Base-by-base conservation (phyloP, 2,113 vertebrate species). In the Macaca nemestrina region DNA sequence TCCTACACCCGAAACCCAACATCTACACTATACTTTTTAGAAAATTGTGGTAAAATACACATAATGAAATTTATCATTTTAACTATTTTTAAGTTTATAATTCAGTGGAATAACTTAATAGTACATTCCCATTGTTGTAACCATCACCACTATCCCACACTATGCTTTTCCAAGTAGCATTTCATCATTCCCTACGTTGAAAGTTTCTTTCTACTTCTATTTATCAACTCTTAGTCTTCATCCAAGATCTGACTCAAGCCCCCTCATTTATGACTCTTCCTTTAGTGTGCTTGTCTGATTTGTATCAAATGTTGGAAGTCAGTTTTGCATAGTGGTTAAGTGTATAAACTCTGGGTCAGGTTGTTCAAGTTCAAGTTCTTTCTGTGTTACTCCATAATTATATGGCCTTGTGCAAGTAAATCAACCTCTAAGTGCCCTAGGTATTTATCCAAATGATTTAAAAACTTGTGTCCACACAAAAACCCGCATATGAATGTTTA, bases 51-150 rank as follows among this genome's bases (percentile, higher is more conserved):
- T 57, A 68, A 94, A 96, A 83, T 92, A 70, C 30, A 35, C 45
- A 64, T 48, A 81, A 81, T 2, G 52, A 87, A 82, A 57, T 17
- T 45, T 79, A 64, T 22, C 23, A 75, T 59, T 91, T 95, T 78
- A 81, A 78, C 84, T 86, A 43, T 50, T 85, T 93, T 93, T 89
- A 76, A 75, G 12, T 80, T 94, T 73, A 81, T 13, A 90, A 20
- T 80, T 86, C 52, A 57, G 52, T 85, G 85, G 20, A 38, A 30
- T 89, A 48, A 87, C 50, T 81, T 81, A 38, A 8, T 23, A 88
- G 18, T 38, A 89, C 64, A 80, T 67, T 80, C 52, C 84, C 22
- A 88, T 45, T 79, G 32, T 78, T 64, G 59, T 52, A 68, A 32
- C n/a, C 68, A 70, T 88, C 9, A 20, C 45, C 55, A 55, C 27